A percentile compares a stretch with the other conserved stretches of the same genome.
Conservation (phyloP, 2,888 invertebrate genomes). For the Fabriciana adippe region DNA sequence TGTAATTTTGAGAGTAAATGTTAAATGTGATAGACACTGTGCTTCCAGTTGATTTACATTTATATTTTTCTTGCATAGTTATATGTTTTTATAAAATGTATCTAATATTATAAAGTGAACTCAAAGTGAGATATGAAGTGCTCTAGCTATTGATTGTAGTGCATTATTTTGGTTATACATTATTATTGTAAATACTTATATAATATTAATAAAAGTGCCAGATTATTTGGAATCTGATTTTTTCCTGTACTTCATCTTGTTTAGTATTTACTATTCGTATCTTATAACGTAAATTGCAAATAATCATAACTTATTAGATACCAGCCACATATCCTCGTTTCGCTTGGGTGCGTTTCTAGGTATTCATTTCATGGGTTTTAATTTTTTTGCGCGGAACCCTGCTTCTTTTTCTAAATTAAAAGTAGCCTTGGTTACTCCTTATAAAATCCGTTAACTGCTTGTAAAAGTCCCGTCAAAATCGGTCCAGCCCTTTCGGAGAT, state of each 20-base stretch:
- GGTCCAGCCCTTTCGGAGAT: no score
- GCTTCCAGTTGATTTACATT: conserved; percentile 49
- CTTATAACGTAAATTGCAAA: neutral
- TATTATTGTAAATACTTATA: conserved; percentile 62
- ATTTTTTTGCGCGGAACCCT: no score
- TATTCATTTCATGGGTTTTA: no score
- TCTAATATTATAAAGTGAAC: conserved; percentile 41
- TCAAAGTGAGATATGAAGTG: conserved; percentile 53
- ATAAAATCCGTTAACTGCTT: no score
- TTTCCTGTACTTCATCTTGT: conserved; percentile 42
- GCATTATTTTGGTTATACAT: conserved; percentile 41
- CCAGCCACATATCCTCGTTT: no score
- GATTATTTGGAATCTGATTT: conserved; percentile 52
- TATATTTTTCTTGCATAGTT: conserved; percentile 50
- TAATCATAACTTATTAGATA: neutral
- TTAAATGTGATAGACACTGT: conserved; percentile 43
- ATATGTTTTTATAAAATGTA: conserved; percentile 39
- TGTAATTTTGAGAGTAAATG: conserved; percentile 18
- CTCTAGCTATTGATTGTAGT: conserved; percentile 51
- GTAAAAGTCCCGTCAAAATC: no score
- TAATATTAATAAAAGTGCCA: conserved; percentile 70
- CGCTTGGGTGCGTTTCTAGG: no score
- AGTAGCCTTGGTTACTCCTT: no score
- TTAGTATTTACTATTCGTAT: neutral
- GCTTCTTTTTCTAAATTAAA: no score